Conservation (phyloP, 2,888 invertebrate genomes). For the Hyalella azteca region DNA sequence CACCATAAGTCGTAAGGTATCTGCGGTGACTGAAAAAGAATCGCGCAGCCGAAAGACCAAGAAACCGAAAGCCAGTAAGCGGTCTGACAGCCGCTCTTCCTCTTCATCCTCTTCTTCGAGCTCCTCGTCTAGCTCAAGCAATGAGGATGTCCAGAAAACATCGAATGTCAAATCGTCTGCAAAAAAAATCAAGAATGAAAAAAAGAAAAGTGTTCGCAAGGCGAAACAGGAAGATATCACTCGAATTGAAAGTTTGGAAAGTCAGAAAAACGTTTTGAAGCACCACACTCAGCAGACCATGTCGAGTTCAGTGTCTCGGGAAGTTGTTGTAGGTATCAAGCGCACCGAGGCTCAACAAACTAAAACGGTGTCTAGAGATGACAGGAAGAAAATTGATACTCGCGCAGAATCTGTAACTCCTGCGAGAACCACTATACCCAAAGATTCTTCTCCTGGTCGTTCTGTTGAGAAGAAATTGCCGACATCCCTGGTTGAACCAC, state of each 20-base stretch:
- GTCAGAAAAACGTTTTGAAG: not conserved
- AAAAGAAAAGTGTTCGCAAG: not conserved
- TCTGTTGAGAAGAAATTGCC: no score
- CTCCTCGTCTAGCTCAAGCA: not conserved
- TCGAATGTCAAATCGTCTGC: not conserved
- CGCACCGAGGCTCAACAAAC: no score
- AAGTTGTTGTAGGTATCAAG: no score
- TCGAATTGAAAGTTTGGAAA: not conserved
- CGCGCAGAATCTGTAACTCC: not conserved
- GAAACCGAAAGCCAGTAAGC: not conserved
- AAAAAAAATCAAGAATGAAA: not conserved
- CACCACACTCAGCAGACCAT: not conserved
- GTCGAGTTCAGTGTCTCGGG: not conserved
- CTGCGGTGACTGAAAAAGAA: not conserved
- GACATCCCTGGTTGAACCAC: not conserved
- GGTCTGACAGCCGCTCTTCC: not conserved
- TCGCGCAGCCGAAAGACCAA: not conserved
- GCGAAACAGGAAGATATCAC: not conserved
- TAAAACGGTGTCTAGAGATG: not conserved
- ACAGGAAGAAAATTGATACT: not conserved
- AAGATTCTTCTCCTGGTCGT: no score
- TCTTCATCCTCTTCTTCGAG: slow-evolving; percentile 1
- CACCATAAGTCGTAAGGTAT: not conserved
- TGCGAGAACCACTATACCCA: not conserved
- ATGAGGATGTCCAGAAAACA: not conserved